Percentiles rank a stretch among this genome's conserved stretches.
phyloP scores from a whole-genome alignment of 2,888 invertebrate genomes.

The Leptinotarsa tumamoca region DNA sequence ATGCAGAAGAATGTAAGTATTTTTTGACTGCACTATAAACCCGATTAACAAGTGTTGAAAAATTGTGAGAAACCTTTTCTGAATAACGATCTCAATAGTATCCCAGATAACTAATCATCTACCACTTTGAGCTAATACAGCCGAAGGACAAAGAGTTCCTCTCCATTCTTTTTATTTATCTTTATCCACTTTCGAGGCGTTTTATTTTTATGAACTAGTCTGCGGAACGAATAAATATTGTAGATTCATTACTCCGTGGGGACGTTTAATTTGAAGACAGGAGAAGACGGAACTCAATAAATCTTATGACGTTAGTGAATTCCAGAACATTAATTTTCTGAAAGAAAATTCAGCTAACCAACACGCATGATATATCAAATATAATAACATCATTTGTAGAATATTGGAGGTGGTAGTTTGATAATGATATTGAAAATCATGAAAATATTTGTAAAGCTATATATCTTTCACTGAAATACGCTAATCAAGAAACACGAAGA shows the following conservation, averaged over 20 bases:
- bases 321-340: too few relatives aligned
- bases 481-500: too few relatives aligned
- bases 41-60: conserved; percentile 31
- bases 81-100: conserved; percentile 41
- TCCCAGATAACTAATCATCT: conserved; percentile 46
- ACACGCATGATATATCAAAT: too few relatives aligned
- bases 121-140: conserved; percentile 44
- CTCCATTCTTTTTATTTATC: conserved; percentile 43
- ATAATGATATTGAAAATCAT: too few relatives aligned
- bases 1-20: neutral
- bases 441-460: too few relatives aligned
- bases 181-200: conserved; percentile 32
- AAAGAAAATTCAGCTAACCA: too few relatives aligned
- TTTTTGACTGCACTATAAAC: conserved; percentile 22
- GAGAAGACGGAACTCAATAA: neutral
- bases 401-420: too few relatives aligned
- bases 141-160: conserved; percentile 43
- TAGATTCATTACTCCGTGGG: conserved; percentile 5
- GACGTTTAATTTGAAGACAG: neutral
- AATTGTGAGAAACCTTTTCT: conserved; percentile 41
- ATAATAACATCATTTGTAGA: too few relatives aligned
- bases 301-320: neutral
- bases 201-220: conserved; percentile 13
- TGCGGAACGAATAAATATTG: neutral
- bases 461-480: too few relatives aligned